phyloP scores from a whole-genome alignment of 2,113 vertebrate species.

The Scopus umbretta region DNA sequence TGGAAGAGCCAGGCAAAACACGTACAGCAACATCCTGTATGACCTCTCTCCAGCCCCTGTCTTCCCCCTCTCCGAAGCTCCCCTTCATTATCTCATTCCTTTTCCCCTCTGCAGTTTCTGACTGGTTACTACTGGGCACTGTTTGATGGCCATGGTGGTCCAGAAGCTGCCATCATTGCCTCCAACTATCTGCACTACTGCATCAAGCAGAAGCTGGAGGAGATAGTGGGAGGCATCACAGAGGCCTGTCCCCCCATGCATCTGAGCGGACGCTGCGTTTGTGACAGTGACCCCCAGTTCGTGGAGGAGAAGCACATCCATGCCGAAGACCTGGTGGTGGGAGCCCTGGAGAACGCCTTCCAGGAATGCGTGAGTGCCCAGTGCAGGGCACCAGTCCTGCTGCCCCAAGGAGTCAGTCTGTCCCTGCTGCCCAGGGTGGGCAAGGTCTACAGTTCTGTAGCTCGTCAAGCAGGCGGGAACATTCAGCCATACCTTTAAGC shows the following conservation, averaged over 20 bases:
- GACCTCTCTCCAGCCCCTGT: background rate
- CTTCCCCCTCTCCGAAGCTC: background rate
- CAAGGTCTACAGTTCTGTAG: background rate
- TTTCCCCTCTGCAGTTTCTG: slow-evolving; percentile 53
- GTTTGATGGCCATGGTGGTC: slow-evolving; percentile 76
- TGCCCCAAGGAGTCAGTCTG: background rate
- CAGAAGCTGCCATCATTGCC: slow-evolving; percentile 71
- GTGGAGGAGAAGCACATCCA: slow-evolving; percentile 75
- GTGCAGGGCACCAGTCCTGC: background rate
- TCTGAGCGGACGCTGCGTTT: slow-evolving; percentile 59
- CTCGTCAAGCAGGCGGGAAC: background rate
- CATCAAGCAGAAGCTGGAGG: slow-evolving; percentile 75
- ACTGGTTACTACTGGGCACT: slow-evolving; percentile 75
- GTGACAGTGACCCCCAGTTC: slow-evolving; percentile 71
- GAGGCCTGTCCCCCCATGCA: slow-evolving; percentile 72
- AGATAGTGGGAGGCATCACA: slow-evolving; percentile 59
- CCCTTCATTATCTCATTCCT: background rate
- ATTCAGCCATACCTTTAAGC: background rate
- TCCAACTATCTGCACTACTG: slow-evolving; percentile 78
- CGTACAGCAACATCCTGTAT: accelerated
- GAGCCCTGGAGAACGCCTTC: slow-evolving; percentile 75
- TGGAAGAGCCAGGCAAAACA: background rate
- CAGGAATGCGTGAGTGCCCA: slow-evolving; percentile 74
- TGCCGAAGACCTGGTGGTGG: slow-evolving; percentile 68
- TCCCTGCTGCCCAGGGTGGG: background rate